A percentile compares a stretch with the other conserved stretches of the same genome.
Evolutionary conservation across 2,888 invertebrate species (phyloP).

Genomic region (Caprella mutica): DNA sequence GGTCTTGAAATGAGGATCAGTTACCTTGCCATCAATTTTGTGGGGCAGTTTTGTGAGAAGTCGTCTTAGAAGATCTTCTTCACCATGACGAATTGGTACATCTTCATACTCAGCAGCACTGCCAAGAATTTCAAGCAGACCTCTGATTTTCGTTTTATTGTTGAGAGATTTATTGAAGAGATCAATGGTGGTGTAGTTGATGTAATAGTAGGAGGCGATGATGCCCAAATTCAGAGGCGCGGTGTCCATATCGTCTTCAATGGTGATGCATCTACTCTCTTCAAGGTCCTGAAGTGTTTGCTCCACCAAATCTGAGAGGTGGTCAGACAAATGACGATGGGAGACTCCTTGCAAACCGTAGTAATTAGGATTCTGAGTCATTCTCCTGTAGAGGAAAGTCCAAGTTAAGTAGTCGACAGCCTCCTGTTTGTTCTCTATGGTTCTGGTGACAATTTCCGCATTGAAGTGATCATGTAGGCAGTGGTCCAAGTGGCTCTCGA

Average conservation of each 20-base stretch:
- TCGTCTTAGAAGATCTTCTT: constrained; percentile 70
- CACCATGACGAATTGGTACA: constrained; percentile 86
- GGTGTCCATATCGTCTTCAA: constrained; percentile 97
- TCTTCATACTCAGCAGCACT: constrained; percentile 94
- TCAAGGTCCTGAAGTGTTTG: constrained; percentile 86
- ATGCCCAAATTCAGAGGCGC: constrained; percentile 94
- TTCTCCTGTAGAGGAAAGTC: constrained; percentile 92
- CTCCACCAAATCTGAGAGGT: constrained; percentile 94
- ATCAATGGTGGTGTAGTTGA: constrained; percentile 98
- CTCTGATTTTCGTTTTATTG: constrained; percentile 92
- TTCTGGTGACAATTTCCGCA: constrained; percentile 98
- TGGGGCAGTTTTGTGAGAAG: constrained; percentile 51
- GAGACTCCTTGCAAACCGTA: constrained; percentile 87
- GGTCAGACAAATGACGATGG: constrained; percentile 93
- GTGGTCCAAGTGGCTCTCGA: constrained; percentile 87
- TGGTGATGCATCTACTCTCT: constrained; percentile 90
- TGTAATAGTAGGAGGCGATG: constrained; percentile 99
- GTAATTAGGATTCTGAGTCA: constrained; percentile 99
- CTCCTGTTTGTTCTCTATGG: constrained; percentile 99
- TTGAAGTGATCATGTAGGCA: constrained; percentile 98
- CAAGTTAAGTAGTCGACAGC: constrained; percentile 98
- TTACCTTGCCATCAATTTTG: constrained; percentile 65
- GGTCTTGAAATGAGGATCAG: constrained; percentile 94
- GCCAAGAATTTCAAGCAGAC: constrained; percentile 92
- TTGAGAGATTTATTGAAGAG: constrained; percentile 93